Base-by-base conservation (phyloP, 2,888 invertebrate species). In the Gymnosoma rotundatum region DNA sequence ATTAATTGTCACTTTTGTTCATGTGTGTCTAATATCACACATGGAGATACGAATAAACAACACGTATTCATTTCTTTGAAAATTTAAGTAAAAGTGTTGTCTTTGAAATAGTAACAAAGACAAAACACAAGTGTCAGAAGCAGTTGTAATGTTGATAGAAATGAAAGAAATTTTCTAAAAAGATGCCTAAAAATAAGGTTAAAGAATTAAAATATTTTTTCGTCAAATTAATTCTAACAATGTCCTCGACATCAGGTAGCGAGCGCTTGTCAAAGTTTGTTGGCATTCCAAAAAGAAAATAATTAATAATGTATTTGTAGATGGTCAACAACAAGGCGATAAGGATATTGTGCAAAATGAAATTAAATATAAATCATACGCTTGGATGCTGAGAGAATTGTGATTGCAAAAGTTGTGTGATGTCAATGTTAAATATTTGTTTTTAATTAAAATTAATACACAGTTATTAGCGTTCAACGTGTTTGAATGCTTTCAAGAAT, bases 311-410 rank as follows among this genome's bases (percentile, higher is more conserved):
- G 54, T 54, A 20, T 67, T 52, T 66, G 38, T 56, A 50, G 2
- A 6, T 32, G 8, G 8, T 32, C 32, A 10, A 67, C 42, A 50
- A n/a, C 12, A 10, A 2, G n/a, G 58, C 80, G 81, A 74, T 84
- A 69, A 73, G 38, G 52, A 38, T 69, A 78, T 42, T 63, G 18
- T 1, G 52, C 10, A 18, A 78, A 67, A 20, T 32, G 16, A 45
- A 69, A 42, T 42, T 6, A 6, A 58, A 48, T 61, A 83, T 80
- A 63, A 80, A 73, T 81, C 78, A 81, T 84, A 78, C 81, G 81
- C 21, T 10, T 14, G 10, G 38, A n/a, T 73, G 60, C n/a, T 21
- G 54, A 48, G 10, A 12, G 7, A 6, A 5, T 5, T 25, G 25
- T 25, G 25, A 25, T 1, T 25, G 25, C 7, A 32, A 32, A 32